Conservation (phyloP, 92 coral and sea anemone genomes). For the Phymanthus crucifer region DNA sequence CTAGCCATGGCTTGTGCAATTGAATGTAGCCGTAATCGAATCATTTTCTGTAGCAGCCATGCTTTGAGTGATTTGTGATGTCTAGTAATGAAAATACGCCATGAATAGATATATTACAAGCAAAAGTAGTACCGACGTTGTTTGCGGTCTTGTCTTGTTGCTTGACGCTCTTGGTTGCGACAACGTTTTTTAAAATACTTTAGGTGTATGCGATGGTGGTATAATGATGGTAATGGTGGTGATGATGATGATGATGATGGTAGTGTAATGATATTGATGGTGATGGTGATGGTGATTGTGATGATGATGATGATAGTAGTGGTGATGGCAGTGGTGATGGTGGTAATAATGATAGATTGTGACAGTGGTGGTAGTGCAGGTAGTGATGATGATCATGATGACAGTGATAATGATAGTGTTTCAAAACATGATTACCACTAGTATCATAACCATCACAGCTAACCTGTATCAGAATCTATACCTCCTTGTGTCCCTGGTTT, state of each 20-base stretch:
- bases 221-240: not conserved
- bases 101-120: too few species aligned
- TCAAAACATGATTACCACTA: not conserved
- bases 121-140: too few species aligned
- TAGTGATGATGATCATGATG: not conserved
- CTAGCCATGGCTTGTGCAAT: too few species aligned
- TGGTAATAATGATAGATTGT: not conserved
- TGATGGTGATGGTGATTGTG: not conserved
- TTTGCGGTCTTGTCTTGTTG: too few species aligned
- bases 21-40: too few species aligned
- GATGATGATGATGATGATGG: constrained; percentile 4
- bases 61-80: too few species aligned
- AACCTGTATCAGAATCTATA: constrained; percentile 9
- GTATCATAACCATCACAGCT: not conserved
- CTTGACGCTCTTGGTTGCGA: too few species aligned
- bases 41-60: too few species aligned
- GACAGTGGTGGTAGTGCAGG: not conserved
- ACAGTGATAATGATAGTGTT: not conserved
- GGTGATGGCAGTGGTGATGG: not conserved
- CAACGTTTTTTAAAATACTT: too few species aligned
- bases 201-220: not conserved
- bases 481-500: not conserved
- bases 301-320: not conserved
- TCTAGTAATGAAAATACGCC: too few species aligned
- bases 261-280: not conserved